phyloP scores from a whole-genome alignment of 2,797 vertebrate species.

The Xerus rutilus region DNA sequence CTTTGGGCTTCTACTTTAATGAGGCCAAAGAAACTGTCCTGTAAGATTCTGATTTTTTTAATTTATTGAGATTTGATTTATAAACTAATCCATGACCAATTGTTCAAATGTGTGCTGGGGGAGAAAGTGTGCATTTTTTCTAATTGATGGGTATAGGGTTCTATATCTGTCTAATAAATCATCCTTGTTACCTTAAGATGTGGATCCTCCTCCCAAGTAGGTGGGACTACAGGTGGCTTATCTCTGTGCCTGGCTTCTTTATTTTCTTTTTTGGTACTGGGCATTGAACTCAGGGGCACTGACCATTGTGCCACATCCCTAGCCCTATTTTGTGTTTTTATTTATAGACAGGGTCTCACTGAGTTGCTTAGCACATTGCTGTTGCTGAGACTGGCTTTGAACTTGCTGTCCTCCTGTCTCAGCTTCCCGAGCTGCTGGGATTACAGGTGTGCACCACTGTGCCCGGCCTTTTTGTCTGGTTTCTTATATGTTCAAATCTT shows the following conservation, averaged over 20 bases:
- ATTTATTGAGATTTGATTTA: not conserved
- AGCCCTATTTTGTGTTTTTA: no score
- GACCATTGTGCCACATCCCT: no score
- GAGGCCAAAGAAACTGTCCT: not conserved
- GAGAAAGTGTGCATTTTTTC: not conserved
- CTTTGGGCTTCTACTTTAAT: conserved; percentile 7
- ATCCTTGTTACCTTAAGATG: not conserved
- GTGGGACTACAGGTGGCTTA: not conserved
- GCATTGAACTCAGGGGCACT: no score
- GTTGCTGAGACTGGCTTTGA: no score
- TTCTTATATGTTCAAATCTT: no score
- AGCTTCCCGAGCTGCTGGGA: no score
- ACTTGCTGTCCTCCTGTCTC: no score
- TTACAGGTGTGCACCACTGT: no score
- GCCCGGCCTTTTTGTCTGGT: no score
- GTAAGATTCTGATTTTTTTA: not conserved
- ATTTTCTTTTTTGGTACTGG: not conserved
- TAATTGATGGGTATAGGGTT: not conserved
- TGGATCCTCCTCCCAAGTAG: not conserved
- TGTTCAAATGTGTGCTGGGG: not conserved
- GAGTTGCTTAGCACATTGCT: no score
- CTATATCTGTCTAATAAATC: not conserved
- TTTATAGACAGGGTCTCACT: no score
- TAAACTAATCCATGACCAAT: not conserved
- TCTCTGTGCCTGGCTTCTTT: not conserved